Evolutionary conservation across 2,888 invertebrate genomes (phyloP).

Genomic region (Encarsia formosa): DNA sequence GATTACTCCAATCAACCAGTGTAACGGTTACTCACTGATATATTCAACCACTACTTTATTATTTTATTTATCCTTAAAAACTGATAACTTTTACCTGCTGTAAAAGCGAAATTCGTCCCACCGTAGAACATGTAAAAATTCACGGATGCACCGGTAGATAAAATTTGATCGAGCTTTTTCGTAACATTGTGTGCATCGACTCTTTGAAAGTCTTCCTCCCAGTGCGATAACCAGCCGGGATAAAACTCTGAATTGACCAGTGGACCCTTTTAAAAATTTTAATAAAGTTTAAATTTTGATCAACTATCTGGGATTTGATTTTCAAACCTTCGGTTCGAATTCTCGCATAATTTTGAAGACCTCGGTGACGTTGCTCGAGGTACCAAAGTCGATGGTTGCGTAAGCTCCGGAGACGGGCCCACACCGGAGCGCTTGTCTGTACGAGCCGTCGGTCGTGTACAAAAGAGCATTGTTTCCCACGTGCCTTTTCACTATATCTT

Average conservation of each 20-base stretch:
- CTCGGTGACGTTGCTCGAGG: slow-evolving; percentile 46
- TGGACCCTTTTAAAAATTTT: slow-evolving; percentile 60
- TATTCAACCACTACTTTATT: slow-evolving; percentile 16
- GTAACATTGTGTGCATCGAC: slow-evolving; percentile 54
- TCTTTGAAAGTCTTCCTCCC: slow-evolving; percentile 67
- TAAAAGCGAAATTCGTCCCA: slow-evolving; percentile 80
- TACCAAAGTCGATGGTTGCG: slow-evolving; percentile 74
- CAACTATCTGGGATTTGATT: neutral
- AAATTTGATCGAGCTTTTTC: slow-evolving; percentile 42
- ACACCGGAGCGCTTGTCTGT: slow-evolving; percentile 55
- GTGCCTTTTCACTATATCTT: slow-evolving; percentile 58
- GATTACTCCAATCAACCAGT: slow-evolving; percentile 10
- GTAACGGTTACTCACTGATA: slow-evolving; percentile 15
- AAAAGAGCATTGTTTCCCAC: slow-evolving; percentile 68
- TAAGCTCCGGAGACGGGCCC: slow-evolving; percentile 69
- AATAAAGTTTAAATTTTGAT: neutral
- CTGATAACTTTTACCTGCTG: slow-evolving; percentile 36
- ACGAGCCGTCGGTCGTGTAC: slow-evolving; percentile 79
- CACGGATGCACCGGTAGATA: slow-evolving; percentile 58
- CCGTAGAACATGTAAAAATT: slow-evolving; percentile 93
- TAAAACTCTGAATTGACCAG: slow-evolving; percentile 89
- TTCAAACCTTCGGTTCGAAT: slow-evolving; percentile 52
- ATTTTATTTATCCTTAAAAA: neutral
- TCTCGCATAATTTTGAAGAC: slow-evolving; percentile 54
- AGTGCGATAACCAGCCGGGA: slow-evolving; percentile 89